Base-by-base conservation (phyloP, 35 echinoderm and acorn worm species). In the Acanthaster planci region DNA sequence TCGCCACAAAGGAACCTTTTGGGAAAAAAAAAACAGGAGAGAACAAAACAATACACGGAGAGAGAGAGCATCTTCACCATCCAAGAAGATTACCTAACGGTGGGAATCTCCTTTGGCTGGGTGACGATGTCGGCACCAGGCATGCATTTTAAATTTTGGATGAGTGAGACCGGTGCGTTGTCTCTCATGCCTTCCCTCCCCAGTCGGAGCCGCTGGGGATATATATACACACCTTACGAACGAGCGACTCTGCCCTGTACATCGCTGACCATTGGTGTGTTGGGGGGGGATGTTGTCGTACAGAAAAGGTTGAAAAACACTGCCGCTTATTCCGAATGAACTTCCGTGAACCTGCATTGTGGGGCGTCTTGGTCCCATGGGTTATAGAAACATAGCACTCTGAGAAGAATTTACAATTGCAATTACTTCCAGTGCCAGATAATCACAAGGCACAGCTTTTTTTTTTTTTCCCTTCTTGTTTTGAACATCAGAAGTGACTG, bases 21-120 rank as follows among this genome's bases (percentile, higher is more conserved):
- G 60, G 30, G 7, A 72, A 72, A 72, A 31, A 72, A 72, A 14
- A 21, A 72, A 26, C 2, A 72, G 34, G 23, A 72, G 30, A 72
- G 23, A 3, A 72, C 26, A 72, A 30, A 30, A 60, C 1, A 34
- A 8, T 14, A 34, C 26, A 35, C 22, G 14, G 10, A 72, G 64
- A 26, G 30, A 29, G 14, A 10, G 30, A 31, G 26, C 34, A 31
- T 34, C 34, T 72, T 72, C 64, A 26, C 64, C 64, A 72, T 72
- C 64, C 30, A 72, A 72, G 64, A 34, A 72, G 64, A 72, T 72
- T 72, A 72, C 64, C 29, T 26, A 72, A 72, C 64, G 64, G 64
- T 72, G 34, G 26, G 34, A 72, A 72, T 72, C 23, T 72, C 64
- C 30, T 72, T 72, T 72, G 64, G 21, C 23, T 29, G 26, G 34